Conservation (phyloP, 1,140 invertebrate genomes). For the Tetramorium simillimum region DNA sequence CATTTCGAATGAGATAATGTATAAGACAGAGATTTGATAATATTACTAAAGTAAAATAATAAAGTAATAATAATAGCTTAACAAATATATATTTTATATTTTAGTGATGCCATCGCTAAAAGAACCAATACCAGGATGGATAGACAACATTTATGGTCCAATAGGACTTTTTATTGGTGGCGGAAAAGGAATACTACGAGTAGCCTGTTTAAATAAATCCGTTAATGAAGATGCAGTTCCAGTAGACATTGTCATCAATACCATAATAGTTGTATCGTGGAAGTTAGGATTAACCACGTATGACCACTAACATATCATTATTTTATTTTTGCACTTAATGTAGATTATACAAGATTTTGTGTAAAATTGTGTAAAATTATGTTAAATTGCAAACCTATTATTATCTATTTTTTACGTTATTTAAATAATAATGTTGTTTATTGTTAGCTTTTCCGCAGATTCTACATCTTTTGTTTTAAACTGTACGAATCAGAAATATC, state of each 20-base stretch:
- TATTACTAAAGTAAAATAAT: too few relatives aligned
- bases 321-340: neutral
- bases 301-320: constrained; percentile 59
- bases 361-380: neutral
- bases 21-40: neutral
- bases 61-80: neutral
- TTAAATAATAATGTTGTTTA: neutral
- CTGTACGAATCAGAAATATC: constrained; percentile 59
- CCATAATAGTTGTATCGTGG: constrained; percentile 92
- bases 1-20: neutral
- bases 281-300: constrained; percentile 89
- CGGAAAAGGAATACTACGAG: constrained; percentile 94
- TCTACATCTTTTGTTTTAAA: constrained; percentile 90
- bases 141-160: constrained; percentile 98
- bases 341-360: neutral
- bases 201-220: constrained; percentile 88
- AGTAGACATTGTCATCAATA: constrained; percentile 94
- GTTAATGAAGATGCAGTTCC: constrained; percentile 93
- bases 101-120: constrained; percentile 88
- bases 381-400: neutral
- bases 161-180: constrained; percentile 91
- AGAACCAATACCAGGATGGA: constrained; percentile 93
- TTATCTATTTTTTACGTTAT: neutral
- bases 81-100: neutral
- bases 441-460: constrained; percentile 85